Base-by-base conservation (phyloP, 2,797 vertebrate species). In the Gallirallus australis region DNA sequence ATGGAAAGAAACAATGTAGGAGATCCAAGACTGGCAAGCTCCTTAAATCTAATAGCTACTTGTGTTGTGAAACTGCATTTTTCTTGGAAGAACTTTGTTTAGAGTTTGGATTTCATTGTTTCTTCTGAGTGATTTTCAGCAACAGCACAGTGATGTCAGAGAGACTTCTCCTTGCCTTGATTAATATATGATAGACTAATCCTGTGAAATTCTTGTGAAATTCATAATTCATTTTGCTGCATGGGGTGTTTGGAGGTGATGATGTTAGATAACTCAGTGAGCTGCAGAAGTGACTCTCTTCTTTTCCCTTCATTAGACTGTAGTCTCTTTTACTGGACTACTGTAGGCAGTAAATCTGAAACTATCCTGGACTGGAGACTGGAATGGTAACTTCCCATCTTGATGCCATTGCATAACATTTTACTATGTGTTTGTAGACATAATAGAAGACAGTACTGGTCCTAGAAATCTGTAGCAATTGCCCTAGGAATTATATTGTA, bases 1-100 rank as follows among this genome's bases (percentile, higher is more conserved):
- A 42, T 95, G 87, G 86, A 90, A 89, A 95, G 60, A 94, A 97
- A 90, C 68, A 8, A 85, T 72, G 45, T 94, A 78, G 83, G 84
- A 95, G 59, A 65, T 96, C 85, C 73, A 89, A 89, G 78, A 90
- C 69, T 78, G 89, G 53, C 71, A 93, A 91, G 57, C 39, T 81
- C 93, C 57, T 89, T 93, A 9, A 68, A 61, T 93, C 47, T 70
- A 64, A 81, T 57, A 92, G 40, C 75, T 96, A n/a, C 82, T 94
- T 77, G 16, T 71, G 87, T 93, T 89, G 78, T 86, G 89, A 71
- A 87, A 80, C 40, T 53, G 65, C 63, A 76, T 40, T 92, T 35
- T 95, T 94, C 87, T 76, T 77, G 52, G 48, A 92, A 92, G 87
- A 89, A 66, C 7, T 23, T 27, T 84, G n/a, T 61, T 82, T 78